Evolutionary conservation across 2,888 invertebrate genomes (phyloP).

Genomic region (Dynastes grantii): DNA sequence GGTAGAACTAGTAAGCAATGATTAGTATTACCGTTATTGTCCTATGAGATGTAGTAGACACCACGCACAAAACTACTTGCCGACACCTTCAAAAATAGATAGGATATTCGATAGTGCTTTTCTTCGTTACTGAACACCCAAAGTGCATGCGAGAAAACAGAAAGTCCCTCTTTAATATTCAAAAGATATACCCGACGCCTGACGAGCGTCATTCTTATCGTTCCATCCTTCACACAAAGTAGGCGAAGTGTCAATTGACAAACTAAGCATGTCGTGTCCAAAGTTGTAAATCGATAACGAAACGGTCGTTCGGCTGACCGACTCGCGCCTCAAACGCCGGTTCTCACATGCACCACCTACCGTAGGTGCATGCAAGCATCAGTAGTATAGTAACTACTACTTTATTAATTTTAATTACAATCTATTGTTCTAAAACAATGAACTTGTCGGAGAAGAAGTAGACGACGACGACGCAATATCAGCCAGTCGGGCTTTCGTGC

Average conservation of each 20-base stretch:
- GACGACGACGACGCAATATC: conserved; percentile 16
- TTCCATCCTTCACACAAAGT: background rate
- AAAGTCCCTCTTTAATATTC: background rate
- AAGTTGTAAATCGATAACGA: conserved; percentile 50
- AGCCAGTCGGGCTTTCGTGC: conserved; percentile 2
- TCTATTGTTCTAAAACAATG: conserved; percentile 55
- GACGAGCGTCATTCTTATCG: conserved; percentile 6
- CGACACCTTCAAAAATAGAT: no score
- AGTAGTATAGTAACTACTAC: background rate
- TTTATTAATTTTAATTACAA: conserved; percentile 49
- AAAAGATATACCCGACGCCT: background rate
- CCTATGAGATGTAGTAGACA: no score
- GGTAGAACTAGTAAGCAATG: no score
- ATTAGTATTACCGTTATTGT: no score
- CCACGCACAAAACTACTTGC: no score
- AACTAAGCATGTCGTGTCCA: conserved; percentile 44
- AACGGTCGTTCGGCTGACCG: conserved; percentile 24
- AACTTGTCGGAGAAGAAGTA: conserved; percentile 33
- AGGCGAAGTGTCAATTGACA: conserved; percentile 43
- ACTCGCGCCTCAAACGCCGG: background rate
- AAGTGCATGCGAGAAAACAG: background rate
- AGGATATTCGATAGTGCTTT: background rate
- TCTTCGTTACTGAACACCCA: background rate
- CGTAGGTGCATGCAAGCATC: background rate
- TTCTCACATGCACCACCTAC: conserved; percentile 7